phyloP scores from a whole-genome alignment of 1,140 invertebrate genomes.

The Ceratosolen fusciceps region DNA sequence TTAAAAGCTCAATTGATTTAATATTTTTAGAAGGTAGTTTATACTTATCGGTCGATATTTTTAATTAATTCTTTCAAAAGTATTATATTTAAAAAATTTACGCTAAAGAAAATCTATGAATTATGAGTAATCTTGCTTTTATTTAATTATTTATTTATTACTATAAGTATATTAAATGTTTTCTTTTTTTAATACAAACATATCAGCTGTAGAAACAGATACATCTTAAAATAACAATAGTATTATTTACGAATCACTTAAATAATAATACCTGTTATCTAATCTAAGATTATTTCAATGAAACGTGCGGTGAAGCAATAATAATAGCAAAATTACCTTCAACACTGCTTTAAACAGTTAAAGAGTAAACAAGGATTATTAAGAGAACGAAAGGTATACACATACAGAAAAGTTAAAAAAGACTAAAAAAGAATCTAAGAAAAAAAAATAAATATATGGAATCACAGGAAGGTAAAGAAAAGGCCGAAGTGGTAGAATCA shows the following conservation, averaged over 20 bases:
- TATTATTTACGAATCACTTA: background rate
- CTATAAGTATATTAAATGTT: background rate
- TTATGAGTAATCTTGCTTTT: too few species aligned
- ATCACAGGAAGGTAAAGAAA: conserved; percentile 19
- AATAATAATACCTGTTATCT: conserved; percentile 29
- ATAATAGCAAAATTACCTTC: background rate
- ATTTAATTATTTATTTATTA: background rate
- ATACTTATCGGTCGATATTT: too few species aligned
- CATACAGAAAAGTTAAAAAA: background rate
- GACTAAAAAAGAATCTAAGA: background rate
- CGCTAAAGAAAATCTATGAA: too few species aligned
- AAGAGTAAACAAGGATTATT: background rate
- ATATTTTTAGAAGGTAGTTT: too few species aligned
- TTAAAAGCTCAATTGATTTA: too few species aligned
- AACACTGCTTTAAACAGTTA: background rate
- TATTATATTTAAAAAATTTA: too few species aligned
- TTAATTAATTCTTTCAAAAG: too few species aligned
- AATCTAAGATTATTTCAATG: background rate
- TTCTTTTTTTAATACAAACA: background rate
- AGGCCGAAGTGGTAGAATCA: conserved; percentile 69
- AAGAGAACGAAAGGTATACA: conserved; percentile 21
- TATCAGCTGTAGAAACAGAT: background rate
- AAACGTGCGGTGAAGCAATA: background rate
- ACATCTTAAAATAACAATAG: background rate
- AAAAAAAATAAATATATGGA: background rate